Conservation (phyloP, 2,888 invertebrate genomes). For the Sepiola atlantica region DNA sequence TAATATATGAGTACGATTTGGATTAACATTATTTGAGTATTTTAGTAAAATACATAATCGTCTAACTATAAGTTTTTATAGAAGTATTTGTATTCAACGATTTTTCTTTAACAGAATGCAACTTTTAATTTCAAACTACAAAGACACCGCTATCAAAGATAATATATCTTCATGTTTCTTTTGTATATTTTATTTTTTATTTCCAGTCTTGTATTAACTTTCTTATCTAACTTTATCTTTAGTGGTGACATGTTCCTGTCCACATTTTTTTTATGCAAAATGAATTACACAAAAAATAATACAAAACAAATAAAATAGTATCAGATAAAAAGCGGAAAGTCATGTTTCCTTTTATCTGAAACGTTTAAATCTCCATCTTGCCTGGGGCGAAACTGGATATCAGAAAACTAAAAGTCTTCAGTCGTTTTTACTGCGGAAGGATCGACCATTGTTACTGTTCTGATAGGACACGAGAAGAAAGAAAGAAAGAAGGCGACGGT, state of each 20-base stretch:
- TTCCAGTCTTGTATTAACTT: background rate
- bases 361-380: background rate
- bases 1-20: too few relatives aligned
- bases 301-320: background rate
- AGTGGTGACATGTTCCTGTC: background rate
- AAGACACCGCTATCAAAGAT: background rate
- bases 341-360: background rate
- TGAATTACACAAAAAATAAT: background rate
- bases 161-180: background rate
- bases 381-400: background rate
- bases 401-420: too few relatives aligned
- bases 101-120: background rate
- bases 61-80: background rate
- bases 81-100: background rate
- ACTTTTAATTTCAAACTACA: background rate
- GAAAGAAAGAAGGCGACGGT: too few relatives aligned
- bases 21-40: too few relatives aligned
- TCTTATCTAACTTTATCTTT: background rate
- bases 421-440: too few relatives aligned
- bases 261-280: background rate
- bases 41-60: too few relatives aligned
- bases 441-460: too few relatives aligned
- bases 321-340: background rate
- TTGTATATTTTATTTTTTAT: background rate
- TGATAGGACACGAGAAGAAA: too few relatives aligned